Evolutionary conservation across 2,888 invertebrate species (phyloP), one percentile per base, ranked within the genome.

Genomic region (Philonicus albiceps): DNA sequence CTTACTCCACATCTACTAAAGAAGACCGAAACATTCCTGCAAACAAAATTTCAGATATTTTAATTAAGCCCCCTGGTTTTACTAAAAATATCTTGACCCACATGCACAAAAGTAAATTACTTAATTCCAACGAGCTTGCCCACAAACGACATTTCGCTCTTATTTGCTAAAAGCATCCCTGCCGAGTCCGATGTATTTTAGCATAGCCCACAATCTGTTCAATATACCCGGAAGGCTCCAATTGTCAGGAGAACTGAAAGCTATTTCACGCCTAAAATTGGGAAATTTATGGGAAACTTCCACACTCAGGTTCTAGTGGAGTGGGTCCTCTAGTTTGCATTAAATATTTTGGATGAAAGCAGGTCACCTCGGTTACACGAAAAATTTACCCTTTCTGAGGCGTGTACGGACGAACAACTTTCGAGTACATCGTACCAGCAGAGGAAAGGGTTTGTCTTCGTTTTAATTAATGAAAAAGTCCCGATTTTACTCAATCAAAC

Each of bases 321-420:
- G 81, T 30, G 31, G n/a, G 7, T 81, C 30, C 55, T 81, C 81
- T 34, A 53, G 81, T 81, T 81, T 81, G 55, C 81, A 81, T 81
- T 53, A 81, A 81, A 81, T 81, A 55, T 81, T n/a, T 81, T 81
- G 81, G 30, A 55, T 34, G 55, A 55, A 55, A 55, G 53, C 55
- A 81, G 81, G 81, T 81, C 81, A 64, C 43, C 19, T 55, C 31
- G 34, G 55, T 55, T 81, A 34, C 19, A 31, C 81, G 37, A 55
- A 34, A 37, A 81, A 31, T 55, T 31, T 19, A 8, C n/a, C 34
- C 53, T 81, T 81, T 55, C 31, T 55, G 19, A 22, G 55, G 22
- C 22, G n/a, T 55, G 55, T 55, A 8, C 43, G 19, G 55, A 22
- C 55, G 22, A 55, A 19, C n/a, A 55, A 55, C 55, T 55, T 55